phyloP scores from a whole-genome alignment of 2,113 vertebrate species.

The Protomyctophum bolini region DNA sequence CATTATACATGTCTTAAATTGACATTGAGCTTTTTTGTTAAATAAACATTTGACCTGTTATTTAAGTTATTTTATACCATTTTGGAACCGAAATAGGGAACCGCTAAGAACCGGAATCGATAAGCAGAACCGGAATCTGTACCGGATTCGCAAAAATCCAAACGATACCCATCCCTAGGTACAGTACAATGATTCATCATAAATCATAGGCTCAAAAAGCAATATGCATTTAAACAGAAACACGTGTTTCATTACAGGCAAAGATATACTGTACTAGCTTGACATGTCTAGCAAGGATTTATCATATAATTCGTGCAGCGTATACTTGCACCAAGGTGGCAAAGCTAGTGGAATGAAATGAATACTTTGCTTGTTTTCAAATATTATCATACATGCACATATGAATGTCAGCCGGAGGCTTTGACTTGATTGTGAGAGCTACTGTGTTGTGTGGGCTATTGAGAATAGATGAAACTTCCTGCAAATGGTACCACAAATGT shows the following conservation, averaged over 20 bases:
- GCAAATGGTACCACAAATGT: no score
- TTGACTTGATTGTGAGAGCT: not conserved
- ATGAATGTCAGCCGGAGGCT: not conserved
- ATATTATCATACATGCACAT: not conserved
- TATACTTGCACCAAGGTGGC: not conserved
- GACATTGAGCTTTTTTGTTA: no score
- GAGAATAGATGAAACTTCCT: no score
- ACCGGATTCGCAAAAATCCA: no score
- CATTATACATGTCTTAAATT: no score
- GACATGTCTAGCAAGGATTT: not conserved
- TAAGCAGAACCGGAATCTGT: no score
- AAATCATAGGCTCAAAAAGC: constrained; percentile 14
- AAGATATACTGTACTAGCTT: not conserved
- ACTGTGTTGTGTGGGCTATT: not conserved
- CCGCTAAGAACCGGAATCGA: no score
- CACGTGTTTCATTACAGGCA: not conserved
- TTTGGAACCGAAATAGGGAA: no score
- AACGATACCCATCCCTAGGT: no score
- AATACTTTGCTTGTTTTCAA: not conserved
- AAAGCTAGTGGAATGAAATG: not conserved
- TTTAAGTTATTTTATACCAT: no score
- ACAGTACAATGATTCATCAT: not conserved
- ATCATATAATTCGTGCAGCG: not conserved
- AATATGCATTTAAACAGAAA: not conserved
- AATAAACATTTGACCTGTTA: no score